Evolutionary conservation across 2,888 invertebrate genomes (phyloP).

Genomic region (Glaucopsyche alexis): DNA sequence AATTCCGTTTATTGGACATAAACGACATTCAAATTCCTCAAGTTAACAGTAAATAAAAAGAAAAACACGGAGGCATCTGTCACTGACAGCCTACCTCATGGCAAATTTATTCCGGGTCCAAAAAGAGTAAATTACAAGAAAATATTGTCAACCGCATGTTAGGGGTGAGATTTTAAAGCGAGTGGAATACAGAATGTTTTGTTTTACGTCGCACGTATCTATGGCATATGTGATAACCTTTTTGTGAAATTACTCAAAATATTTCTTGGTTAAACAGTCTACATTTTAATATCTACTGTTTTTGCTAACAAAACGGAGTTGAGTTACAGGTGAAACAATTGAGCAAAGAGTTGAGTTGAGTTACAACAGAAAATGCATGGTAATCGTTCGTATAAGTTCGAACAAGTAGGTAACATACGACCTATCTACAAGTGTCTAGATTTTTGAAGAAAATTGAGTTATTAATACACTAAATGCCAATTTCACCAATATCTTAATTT

Average conservation of each 20-base stretch:
- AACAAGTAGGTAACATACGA: too few relatives aligned
- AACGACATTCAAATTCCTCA: conserved; percentile 10
- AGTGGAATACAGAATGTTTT: conserved; percentile 21
- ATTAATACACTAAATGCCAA: too few relatives aligned
- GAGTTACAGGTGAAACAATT: too few relatives aligned
- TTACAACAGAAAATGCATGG: too few relatives aligned
- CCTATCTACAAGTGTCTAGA: too few relatives aligned
- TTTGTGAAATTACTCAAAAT: background rate
- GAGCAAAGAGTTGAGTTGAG: too few relatives aligned
- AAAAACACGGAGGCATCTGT: conserved; percentile 50
- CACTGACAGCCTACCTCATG: conserved; percentile 50
- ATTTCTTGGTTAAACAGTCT: background rate
- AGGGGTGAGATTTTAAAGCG: conserved; percentile 36
- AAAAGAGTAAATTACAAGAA: conserved; percentile 71
- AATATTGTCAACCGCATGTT: conserved; percentile 59
- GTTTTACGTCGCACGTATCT: conserved; percentile 10
- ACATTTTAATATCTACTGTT: background rate
- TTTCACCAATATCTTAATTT: too few relatives aligned
- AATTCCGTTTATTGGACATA: conserved; percentile 7
- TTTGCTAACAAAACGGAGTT: background rate
- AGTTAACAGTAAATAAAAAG: conserved; percentile 26
- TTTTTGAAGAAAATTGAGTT: too few relatives aligned
- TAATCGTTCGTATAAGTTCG: too few relatives aligned
- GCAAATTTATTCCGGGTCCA: conserved; percentile 66
- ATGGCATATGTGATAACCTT: background rate